These are phyloP conservation scores for Betta splendens DNA, from an alignment of 2,797 vertebrate species.

Conservation along the genomic window DNA sequence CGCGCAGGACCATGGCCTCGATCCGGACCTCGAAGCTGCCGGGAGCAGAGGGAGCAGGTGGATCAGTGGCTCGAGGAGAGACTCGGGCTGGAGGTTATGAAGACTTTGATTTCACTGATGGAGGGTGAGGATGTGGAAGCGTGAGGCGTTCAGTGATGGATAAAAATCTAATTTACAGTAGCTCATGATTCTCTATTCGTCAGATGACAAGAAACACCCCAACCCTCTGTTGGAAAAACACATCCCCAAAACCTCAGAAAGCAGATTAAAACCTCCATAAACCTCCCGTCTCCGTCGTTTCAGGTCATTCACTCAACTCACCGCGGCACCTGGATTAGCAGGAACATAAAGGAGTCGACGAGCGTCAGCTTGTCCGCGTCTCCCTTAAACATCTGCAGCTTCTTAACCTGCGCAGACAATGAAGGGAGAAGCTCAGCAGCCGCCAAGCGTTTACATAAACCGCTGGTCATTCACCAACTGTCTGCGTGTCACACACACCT, in stretches of 20 bases:
- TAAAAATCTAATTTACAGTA: too few relatives aligned
- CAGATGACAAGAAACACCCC: too few relatives aligned
- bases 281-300: too few relatives aligned
- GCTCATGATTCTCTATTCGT: too few relatives aligned
- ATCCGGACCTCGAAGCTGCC: slow-evolving; percentile 92
- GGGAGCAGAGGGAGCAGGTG: not conserved
- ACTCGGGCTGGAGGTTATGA: not conserved
- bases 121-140: not conserved
- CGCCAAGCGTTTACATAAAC: slow-evolving; percentile 19
- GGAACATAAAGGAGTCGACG: slow-evolving; percentile 95
- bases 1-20: slow-evolving; percentile 94
- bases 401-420: slow-evolving; percentile 85
- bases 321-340: slow-evolving; percentile 95
- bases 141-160: not conserved
- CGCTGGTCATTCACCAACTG: slow-evolving; percentile 11
- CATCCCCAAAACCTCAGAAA: too few relatives aligned
- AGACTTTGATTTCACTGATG: too few relatives aligned
- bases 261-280: too few relatives aligned
- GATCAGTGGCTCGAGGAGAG: not conserved
- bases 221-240: too few relatives aligned
- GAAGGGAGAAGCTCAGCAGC: slow-evolving; percentile 44
- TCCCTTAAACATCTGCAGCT: slow-evolving; percentile 90
- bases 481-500: slow-evolving; percentile 80
- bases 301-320: slow-evolving; percentile 68
- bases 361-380: slow-evolving; percentile 92